These are phyloP conservation scores for Lanistes nyassanus DNA, from an alignment of 1,140 invertebrate species.

Conservation along the genomic window DNA sequence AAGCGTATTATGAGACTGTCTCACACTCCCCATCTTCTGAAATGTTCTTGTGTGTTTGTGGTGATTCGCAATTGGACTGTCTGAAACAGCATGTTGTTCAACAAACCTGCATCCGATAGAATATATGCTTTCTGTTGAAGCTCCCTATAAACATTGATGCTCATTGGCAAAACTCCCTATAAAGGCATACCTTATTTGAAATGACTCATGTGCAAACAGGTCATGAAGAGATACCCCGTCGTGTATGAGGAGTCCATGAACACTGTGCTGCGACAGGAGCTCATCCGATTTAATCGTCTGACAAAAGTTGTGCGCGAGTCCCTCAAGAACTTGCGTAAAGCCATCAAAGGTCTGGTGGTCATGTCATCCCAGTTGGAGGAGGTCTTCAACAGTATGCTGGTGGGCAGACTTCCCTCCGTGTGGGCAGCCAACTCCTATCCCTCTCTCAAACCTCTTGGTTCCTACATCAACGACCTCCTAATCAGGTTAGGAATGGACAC, in stretches of 20 bases:
- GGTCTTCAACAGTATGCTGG: slow-evolving; percentile 66
- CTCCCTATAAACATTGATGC: slow-evolving; percentile 58
- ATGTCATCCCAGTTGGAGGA: slow-evolving; percentile 66
- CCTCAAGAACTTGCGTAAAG: slow-evolving; percentile 63
- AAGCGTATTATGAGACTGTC: too few species aligned
- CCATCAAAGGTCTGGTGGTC: slow-evolving; percentile 66
- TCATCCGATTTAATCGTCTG: slow-evolving; percentile 66
- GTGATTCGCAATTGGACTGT: too few species aligned
- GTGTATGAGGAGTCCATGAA: slow-evolving; percentile 67
- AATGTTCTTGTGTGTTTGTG: too few species aligned
- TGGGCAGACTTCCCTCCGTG: slow-evolving; percentile 71
- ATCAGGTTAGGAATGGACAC: slow-evolving; percentile 50
- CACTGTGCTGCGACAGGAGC: slow-evolving; percentile 66
- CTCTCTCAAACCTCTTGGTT: slow-evolving; percentile 66
- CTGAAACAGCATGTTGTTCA: too few species aligned
- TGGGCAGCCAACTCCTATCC: slow-evolving; percentile 76
- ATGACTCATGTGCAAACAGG: slow-evolving; percentile 36
- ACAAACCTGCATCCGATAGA: background rate
- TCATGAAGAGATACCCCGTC: slow-evolving; percentile 66
- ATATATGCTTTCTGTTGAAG: slow-evolving; percentile 59
- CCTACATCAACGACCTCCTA: slow-evolving; percentile 66
- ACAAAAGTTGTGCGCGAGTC: slow-evolving; percentile 58
- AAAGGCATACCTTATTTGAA: background rate
- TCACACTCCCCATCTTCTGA: too few species aligned
- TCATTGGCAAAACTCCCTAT: background rate